Evolutionary conservation across 2,113 vertebrate genomes (phyloP), one percentile per base, ranked within the genome.

Genomic region (Cyprinus carpio): DNA sequence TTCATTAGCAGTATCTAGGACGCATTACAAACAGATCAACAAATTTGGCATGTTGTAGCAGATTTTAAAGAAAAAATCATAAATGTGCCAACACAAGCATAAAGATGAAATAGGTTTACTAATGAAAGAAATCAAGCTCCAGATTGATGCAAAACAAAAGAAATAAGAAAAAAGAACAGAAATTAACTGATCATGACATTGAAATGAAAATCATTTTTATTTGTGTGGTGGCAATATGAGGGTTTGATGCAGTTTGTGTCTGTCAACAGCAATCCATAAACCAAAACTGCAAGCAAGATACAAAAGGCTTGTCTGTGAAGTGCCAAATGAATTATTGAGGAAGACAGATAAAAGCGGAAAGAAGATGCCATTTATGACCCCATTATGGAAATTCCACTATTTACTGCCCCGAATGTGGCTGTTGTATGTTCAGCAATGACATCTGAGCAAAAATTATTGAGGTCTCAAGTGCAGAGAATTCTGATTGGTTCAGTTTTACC

Each of bases 381-480:
- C 92, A 94, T 95, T 92, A 93, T 94, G 92, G 92, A 95, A 95
- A 95, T 95, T 95, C 94, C 90, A 88, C 91, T 92, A 71, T 43
- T 43, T 43, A 43, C 40, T 10, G 40, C 40, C 40, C 40, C 10
- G 40, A 46, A 78, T 88, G 81, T 77, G 74, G 69, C 31, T 7
- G 11, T 43, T 81, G 43, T 27, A 31, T 49, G 60, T 69, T 81
- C 27, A 8, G 18, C 80, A 67, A 20, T 81, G 80, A 34, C 80
- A 67, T 51, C 7, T 69, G 43, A 6, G 18, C 27, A 51, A 51
- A 37, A 49, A 51, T 25, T 4, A 69, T 31, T 69, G 25, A 81
- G 78, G 58, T 65, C n/a, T 62, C 9, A 49, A 46, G n/a, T 62
- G 58, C 34, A 81, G 40, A 40, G 37, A 49, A 65, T 20, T 81